These are phyloP conservation scores for Eucidaris tribuloides DNA, from an alignment of 35 echinoderm and acorn worm genomes.

Conservation along the genomic window DNA sequence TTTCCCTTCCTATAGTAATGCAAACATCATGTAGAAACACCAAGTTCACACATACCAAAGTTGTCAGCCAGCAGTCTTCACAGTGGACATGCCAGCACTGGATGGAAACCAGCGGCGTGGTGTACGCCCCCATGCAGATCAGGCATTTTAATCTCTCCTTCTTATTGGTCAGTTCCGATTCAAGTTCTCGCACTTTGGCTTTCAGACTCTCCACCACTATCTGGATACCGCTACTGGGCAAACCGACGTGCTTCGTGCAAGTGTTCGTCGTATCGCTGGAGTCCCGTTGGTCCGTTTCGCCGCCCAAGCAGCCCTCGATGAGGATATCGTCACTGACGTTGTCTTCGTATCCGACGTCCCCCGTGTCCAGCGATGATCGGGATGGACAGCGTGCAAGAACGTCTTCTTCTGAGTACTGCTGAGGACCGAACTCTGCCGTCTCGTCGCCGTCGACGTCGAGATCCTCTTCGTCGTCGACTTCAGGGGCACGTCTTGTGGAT, in stretches of 20 bases:
- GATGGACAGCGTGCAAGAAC: conserved; percentile 43
- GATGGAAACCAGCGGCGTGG: background rate
- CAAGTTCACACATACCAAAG: conserved; percentile 1
- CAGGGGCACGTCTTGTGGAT: conserved; percentile 10
- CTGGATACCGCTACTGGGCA: background rate
- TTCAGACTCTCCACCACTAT: conserved; percentile 26
- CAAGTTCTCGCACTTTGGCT: background rate
- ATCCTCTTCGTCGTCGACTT: conserved; percentile 40
- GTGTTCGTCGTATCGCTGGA: background rate
- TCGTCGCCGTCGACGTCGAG: conserved; percentile 81
- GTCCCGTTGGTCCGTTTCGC: background rate
- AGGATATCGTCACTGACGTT: conserved; percentile 3
- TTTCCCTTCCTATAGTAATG: too few species aligned
- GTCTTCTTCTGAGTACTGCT: conserved; percentile 62
- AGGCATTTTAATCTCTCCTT: background rate
- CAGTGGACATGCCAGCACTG: conserved; percentile 30
- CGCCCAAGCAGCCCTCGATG: background rate
- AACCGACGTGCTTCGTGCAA: background rate
- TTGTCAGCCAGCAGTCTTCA: conserved; percentile 16
- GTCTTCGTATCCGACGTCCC: conserved; percentile 9
- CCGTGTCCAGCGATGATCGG: background rate
- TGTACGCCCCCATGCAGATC: conserved; percentile 27
- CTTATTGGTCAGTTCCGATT: background rate
- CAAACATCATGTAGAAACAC: too few species aligned
- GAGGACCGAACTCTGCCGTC: conserved; percentile 50